Base-by-base conservation (phyloP, 2,797 vertebrate species). In the Myripristis jacobus region DNA sequence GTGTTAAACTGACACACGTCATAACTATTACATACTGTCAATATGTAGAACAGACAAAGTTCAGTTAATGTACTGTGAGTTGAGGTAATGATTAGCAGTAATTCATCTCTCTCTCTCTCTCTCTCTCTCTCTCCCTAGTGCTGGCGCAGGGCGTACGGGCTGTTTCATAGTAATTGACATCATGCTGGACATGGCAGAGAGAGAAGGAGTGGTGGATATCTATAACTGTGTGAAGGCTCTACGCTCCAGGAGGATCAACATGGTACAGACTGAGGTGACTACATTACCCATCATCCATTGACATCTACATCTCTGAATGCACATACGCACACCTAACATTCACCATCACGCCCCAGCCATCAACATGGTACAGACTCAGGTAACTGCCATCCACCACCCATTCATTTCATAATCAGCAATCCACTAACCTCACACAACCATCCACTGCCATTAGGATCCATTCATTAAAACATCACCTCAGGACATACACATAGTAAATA, bases 91-190 rank as follows among this genome's bases (percentile, higher is more conserved):
- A 29, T 29, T 29, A 29, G 27, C 27, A 29, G 27, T 29, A 29
- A 29, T 29, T 29, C 27, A 29, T 3, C 3, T 12, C 36, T 12
- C 38, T 15, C 13, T 41, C 12, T 41, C 12, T 41, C 1, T 41
- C 38, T 41, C 38, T 36, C 0, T 58, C 18, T 74, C 9, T 64
- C 27, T 67, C 18, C 73, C 29, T 82, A 99, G 98, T 80, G 98
- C 98, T 70, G 98, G 98, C 79, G 98, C 98, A 44, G 98, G 98
- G 0, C 94, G 98, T 36, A 99, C 98, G 0, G 98, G 98, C 75
- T 99, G 98, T 75, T 99, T 98, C 79, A 99, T 99, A 6, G 98
- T 99, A 73, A 99, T 99, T 0, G 98, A 99, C 89, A 99, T 99
- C 89, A 99, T 99, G 98, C 78, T 99, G 92, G 98, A 99, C 87